phyloP scores from a whole-genome alignment of 2,888 invertebrate species.

The Julus scanicus region DNA sequence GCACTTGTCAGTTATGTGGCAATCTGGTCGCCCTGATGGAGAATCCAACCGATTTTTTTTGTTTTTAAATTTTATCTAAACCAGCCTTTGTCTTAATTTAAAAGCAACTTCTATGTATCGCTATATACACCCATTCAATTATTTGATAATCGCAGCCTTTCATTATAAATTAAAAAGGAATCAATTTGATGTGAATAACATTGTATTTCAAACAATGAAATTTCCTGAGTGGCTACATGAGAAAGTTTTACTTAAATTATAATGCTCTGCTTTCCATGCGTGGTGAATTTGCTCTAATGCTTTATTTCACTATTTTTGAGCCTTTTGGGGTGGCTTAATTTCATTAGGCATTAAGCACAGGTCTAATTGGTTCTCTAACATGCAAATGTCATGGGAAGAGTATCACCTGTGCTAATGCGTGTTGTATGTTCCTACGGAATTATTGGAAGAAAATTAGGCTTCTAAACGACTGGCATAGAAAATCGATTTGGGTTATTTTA shows the following conservation, averaged over 20 bases:
- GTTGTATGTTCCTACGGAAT: neutral
- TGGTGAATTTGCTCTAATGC: neutral
- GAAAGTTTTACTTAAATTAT: too few species aligned
- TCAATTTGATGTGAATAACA: too few species aligned
- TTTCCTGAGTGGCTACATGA: too few species aligned
- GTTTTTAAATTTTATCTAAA: too few species aligned
- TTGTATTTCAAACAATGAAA: too few species aligned
- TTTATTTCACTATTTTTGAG: neutral
- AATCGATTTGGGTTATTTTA: conserved; percentile 39
- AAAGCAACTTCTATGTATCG: too few species aligned
- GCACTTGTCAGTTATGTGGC: too few species aligned
- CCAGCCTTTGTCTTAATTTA: too few species aligned
- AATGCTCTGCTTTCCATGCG: neutral
- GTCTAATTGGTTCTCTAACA: conserved; percentile 27
- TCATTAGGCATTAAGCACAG: conserved; percentile 35
- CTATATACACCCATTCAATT: neutral
- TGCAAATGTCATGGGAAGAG: conserved; percentile 28
- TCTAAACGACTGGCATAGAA: neutral
- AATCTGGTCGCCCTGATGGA: too few species aligned
- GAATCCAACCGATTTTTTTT: too few species aligned
- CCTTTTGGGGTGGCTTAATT: neutral
- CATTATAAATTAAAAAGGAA: too few species aligned
- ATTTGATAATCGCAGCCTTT: too few species aligned
- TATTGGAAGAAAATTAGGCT: neutral
- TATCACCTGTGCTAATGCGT: conserved; percentile 36